Conservation (phyloP, 1,140 invertebrate species). For the Drosophila sucinea region DNA sequence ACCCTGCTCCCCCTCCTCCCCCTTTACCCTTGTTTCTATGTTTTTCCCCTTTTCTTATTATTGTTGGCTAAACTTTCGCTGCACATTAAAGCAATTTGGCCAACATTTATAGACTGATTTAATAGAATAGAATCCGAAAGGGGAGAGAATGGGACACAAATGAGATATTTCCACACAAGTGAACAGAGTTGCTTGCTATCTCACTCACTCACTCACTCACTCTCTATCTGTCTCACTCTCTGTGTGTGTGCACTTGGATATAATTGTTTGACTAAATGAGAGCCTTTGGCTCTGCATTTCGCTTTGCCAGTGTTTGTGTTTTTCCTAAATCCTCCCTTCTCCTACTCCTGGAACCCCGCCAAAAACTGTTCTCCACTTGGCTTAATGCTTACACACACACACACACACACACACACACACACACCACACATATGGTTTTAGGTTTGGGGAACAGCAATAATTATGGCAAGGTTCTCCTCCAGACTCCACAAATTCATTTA, state of each 20-base stretch:
- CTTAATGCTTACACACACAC: constrained; percentile 40
- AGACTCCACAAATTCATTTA: constrained; percentile 50
- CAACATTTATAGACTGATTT: constrained; percentile 79
- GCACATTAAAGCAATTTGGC: constrained; percentile 80
- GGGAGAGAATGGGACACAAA: constrained; percentile 41
- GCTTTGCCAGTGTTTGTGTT: constrained; percentile 24
- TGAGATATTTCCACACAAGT: constrained; percentile 79
- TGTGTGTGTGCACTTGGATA: constrained; percentile 65
- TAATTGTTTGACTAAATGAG: constrained; percentile 79
- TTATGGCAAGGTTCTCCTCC: background rate
- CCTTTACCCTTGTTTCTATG: background rate
- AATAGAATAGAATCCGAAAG: constrained; percentile 68
- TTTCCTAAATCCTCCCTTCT: constrained; percentile 6
- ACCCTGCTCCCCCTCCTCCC: background rate
- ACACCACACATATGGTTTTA: constrained; percentile 26
- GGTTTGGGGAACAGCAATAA: background rate
- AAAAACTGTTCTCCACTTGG: constrained; percentile 37
- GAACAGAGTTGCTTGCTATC: constrained; percentile 41
- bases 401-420: background rate
- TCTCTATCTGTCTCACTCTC: background rate
- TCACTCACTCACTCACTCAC: background rate
- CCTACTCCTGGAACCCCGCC: constrained; percentile 2
- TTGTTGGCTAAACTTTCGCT: constrained; percentile 71
- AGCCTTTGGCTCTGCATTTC: constrained; percentile 30
- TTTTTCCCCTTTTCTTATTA: constrained; percentile 31